Percentiles rank a stretch among this genome's conserved stretches.
Conservation (phyloP, 2,888 invertebrate genomes). For the Drosophila sordidula region DNA sequence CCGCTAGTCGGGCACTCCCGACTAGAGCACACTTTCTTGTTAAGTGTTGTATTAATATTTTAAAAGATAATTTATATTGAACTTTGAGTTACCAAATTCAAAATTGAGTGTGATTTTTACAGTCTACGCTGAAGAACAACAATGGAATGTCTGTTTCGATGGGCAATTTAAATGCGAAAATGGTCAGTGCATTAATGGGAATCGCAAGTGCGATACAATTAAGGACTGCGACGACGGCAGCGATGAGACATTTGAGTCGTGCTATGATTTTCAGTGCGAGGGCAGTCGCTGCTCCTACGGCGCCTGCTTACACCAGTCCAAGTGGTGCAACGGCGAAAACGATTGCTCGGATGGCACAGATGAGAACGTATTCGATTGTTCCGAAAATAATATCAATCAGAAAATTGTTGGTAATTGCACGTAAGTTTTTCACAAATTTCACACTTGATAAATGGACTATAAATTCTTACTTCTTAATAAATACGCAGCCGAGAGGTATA, state of each 20-base stretch:
- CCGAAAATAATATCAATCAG: accelerated
- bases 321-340: conserved; percentile 7
- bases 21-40: too few relatives aligned
- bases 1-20: too few relatives aligned
- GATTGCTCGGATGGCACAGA: conserved; percentile 46
- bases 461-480: too few relatives aligned
- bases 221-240: conserved; percentile 35
- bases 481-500: not conserved
- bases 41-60: too few relatives aligned
- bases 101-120: not conserved
- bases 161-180: conserved; percentile 27
- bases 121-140: not conserved
- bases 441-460: not conserved
- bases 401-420: not conserved
- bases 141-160: not conserved
- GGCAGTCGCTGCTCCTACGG: conserved; percentile 30
- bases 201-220: conserved; percentile 13
- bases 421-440: not conserved
- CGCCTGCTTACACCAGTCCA: not conserved
- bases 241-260: conserved; percentile 39
- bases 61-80: too few relatives aligned
- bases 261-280: conserved; percentile 12
- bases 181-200: conserved; percentile 13
- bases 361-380: conserved; percentile 15
- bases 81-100: too few relatives aligned